Percentiles rank a stretch among this genome's conserved stretches.
These are phyloP conservation scores for Andrena dorsata DNA, from an alignment of 2,888 invertebrate species.

Conservation along the genomic window DNA sequence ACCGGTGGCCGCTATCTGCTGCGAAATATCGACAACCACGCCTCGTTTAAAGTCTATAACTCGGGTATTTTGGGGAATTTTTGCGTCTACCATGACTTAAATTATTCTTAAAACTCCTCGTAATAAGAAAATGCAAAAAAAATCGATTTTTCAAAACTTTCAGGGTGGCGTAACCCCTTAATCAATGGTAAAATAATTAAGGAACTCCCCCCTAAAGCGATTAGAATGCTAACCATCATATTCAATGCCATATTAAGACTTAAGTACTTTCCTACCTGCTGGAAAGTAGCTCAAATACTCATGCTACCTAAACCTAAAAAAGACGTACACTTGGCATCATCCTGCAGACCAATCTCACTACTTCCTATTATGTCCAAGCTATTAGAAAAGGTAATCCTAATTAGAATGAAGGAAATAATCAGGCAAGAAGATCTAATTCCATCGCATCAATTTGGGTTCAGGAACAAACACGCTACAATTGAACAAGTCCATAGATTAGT, in stretches of 20 bases:
- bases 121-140: too few species aligned
- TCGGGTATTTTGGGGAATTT: too few species aligned
- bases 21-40: too few species aligned
- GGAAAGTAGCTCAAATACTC: constrained; percentile 18
- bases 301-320: neutral
- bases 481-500: neutral
- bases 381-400: neutral
- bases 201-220: neutral
- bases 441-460: neutral
- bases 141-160: too few species aligned
- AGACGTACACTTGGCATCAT: neutral
- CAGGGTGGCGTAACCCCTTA: neutral
- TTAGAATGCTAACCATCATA: constrained; percentile 5
- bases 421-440: neutral
- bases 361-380: neutral
- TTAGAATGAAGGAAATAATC: neutral
- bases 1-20: too few species aligned
- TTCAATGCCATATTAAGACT: neutral
- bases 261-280: neutral
- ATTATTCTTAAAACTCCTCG: too few species aligned
- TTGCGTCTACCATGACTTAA: too few species aligned
- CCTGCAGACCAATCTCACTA: neutral
- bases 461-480: neutral
- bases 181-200: constrained; percentile 4
- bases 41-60: too few species aligned